Evolutionary conservation across 2,113 vertebrate genomes (phyloP).

Genomic region (Okapia johnstoni): DNA sequence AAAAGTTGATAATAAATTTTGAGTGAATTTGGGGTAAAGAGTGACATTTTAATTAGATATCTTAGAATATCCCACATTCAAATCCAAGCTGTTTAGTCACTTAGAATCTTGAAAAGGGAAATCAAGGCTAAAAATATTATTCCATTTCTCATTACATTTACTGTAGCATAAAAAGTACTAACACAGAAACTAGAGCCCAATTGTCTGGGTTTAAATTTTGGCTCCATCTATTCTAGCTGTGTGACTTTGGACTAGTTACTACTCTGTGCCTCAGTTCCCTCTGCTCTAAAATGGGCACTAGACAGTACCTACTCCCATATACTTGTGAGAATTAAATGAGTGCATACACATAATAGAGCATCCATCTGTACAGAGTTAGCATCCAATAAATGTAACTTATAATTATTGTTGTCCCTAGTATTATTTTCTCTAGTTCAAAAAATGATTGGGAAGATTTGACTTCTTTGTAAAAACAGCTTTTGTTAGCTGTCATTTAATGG

Average conservation of each 20-base stretch:
- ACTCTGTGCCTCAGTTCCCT: background rate
- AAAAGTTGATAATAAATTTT: background rate
- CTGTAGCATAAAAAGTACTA: background rate
- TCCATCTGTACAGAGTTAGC: background rate
- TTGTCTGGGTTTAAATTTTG: background rate
- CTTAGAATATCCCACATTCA: background rate
- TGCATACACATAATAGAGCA: background rate
- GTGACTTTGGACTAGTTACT: background rate
- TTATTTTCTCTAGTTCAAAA: background rate
- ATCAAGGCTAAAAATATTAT: background rate
- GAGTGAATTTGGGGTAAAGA: background rate
- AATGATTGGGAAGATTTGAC: background rate
- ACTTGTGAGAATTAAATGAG: background rate
- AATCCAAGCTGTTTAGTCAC: background rate
- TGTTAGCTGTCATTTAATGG: background rate
- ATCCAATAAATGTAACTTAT: background rate
- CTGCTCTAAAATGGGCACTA: background rate
- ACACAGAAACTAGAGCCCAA: background rate
- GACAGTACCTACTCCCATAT: background rate
- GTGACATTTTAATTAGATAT: background rate
- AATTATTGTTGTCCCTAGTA: background rate
- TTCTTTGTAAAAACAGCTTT: background rate
- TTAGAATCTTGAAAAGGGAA: background rate
- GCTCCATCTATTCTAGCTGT: background rate
- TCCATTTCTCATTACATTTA: background rate